Conservation (phyloP, 35 echinoderm and acorn worm species). For the Hemicentrotus pulcherrimus region DNA sequence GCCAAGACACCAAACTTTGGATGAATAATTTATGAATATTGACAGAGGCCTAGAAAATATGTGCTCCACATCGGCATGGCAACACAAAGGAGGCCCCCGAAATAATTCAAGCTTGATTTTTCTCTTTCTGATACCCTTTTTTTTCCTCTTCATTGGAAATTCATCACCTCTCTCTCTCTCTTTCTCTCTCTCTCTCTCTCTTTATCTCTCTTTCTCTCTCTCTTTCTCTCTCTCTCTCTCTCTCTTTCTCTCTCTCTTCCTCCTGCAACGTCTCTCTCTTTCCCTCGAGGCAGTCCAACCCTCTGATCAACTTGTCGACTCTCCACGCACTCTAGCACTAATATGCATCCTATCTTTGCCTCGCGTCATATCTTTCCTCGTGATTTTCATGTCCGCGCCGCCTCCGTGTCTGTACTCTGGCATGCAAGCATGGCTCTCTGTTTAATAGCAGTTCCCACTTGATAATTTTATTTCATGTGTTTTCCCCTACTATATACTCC, state of each 20-base stretch:
- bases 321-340: neutral
- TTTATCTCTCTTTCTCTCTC: neutral
- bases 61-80: neutral
- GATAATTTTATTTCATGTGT: neutral
- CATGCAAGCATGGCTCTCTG: neutral
- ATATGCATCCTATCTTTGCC: neutral
- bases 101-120: conserved; percentile 42
- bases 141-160: neutral
- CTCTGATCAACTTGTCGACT: conserved; percentile 12
- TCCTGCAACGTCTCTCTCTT: neutral
- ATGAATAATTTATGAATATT: conserved; percentile 47
- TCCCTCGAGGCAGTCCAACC: conserved; percentile 2
- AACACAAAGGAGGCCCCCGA: conserved; percentile 6
- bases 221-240: neutral
- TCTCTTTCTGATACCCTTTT: neutral
- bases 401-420: neutral
- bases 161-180: neutral
- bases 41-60: conserved; percentile 39
- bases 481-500: neutral
- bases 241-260: neutral
- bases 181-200: neutral
- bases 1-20: neutral
- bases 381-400: neutral
- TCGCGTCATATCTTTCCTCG: neutral
- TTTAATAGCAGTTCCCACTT: neutral